Evolutionary conservation across 2,113 vertebrate genomes (phyloP).

Genomic region (Manacus vitellinus): DNA sequence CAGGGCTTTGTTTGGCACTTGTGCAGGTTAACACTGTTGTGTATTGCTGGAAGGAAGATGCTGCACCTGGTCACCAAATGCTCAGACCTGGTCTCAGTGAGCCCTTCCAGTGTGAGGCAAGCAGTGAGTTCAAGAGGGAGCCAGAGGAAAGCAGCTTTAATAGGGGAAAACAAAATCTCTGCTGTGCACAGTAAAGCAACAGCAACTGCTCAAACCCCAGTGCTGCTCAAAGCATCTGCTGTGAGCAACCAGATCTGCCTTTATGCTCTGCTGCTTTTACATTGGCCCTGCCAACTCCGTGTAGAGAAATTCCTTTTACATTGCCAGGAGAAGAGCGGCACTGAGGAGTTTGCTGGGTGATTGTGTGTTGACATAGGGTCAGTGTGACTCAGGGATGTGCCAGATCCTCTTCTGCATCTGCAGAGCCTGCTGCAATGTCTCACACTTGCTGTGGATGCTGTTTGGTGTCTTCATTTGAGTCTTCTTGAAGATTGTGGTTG

Average conservation of each 20-base stretch:
- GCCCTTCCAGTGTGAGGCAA: background rate
- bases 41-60: background rate
- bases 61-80: background rate
- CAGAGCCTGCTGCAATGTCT: constrained; percentile 15
- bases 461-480: background rate
- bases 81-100: background rate
- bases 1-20: background rate
- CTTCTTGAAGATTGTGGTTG: background rate
- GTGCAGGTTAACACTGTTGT: background rate
- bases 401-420: background rate
- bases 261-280: background rate
- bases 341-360: background rate
- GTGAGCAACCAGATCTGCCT: background rate
- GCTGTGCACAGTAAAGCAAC: background rate
- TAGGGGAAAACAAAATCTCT: background rate
- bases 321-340: background rate
- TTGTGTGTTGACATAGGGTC: background rate
- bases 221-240: background rate
- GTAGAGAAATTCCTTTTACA: background rate
- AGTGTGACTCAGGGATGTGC: background rate
- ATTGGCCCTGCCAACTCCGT: background rate
- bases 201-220: background rate
- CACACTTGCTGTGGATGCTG: background rate
- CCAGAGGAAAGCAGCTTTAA: background rate
- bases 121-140: background rate